Evolutionary conservation across 1,140 invertebrate genomes (phyloP), one percentile per base, ranked within the genome.

Genomic region (Drosophila albomicans): DNA sequence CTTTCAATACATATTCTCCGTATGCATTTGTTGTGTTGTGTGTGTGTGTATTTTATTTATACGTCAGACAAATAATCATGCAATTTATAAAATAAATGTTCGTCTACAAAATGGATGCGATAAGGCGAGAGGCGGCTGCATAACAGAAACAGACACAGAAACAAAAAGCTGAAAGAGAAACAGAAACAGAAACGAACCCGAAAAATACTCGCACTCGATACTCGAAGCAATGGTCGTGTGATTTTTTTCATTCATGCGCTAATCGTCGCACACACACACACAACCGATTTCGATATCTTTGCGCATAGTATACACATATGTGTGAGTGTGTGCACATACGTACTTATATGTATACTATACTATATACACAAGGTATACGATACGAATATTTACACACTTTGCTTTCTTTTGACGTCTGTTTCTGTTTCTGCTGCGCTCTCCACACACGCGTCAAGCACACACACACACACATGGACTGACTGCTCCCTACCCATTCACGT

Each of bases 181-280:
- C 46, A 38, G 11, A 45, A 32, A 16, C 28, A 32, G 28, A 63
- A 52, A 38, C 35, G 48, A 68, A 51, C 7, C 32, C 13, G 15
- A 67, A 58, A 66, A 58, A 66, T 48, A 62, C 46, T 32, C 56
- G 56, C 49, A 52, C 25, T 52, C 25, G 16, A 65, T 57, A 30
- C 64, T 28, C 48, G 51, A 25, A 58, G 70, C 69, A 67, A 71
- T 71, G 59, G 52, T 82, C 72, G 75, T 86, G 76, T 57, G 82
- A 87, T 87, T 88, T 87, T 87, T 56, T 87, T 87, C 84, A 87
- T 87, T 87, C 84, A 87, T 87, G 84, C 84, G 84, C 84, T 80
- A 87, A 87, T 88, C 84, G 77, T 11, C 35, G 51, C 52, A 71
- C 79, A 65, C 75, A 43, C 38, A 59, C 52, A 49, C 20, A 63